Percentiles rank a stretch among this genome's conserved stretches.
These are phyloP conservation scores for Drosophila nigricruria DNA, from an alignment of 2,888 invertebrate species.

Conservation along the genomic window DNA sequence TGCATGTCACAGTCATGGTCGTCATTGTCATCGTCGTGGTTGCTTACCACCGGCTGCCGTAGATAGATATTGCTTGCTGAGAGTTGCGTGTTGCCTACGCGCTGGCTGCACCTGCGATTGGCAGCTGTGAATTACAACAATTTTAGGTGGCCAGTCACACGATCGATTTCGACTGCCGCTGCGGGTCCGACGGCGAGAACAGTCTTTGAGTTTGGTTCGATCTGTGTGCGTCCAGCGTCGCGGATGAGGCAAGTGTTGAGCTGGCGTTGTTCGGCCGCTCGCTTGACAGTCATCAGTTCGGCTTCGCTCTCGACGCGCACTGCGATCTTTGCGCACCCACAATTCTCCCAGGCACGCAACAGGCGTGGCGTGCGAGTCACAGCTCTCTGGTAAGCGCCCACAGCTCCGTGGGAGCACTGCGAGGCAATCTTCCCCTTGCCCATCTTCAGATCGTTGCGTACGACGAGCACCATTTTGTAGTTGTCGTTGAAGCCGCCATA, in stretches of 20 bases:
- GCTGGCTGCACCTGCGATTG: conserved; percentile 7
- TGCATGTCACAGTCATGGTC: conserved; percentile 65
- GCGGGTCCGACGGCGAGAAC: conserved; percentile 98
- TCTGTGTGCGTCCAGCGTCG: conserved; percentile 97
- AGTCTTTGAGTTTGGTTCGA: conserved; percentile 94
- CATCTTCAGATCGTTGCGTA: conserved; percentile 96
- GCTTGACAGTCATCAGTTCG: conserved; percentile 89
- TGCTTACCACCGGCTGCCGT: neutral
- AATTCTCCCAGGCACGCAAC: conserved; percentile 87
- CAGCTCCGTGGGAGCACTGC: conserved; percentile 97
- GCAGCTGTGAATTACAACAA: conserved; percentile 87
- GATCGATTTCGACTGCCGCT: conserved; percentile 90
- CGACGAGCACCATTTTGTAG: conserved; percentile 93
- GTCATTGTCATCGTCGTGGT: conserved; percentile 1
- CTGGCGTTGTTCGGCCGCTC: conserved; percentile 89
- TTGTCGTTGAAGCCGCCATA: conserved; percentile 85
- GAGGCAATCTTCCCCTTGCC: conserved; percentile 97
- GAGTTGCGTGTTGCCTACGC: conserved; percentile 26
- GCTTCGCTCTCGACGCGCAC: conserved; percentile 92
- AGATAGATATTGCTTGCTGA: conserved; percentile 17
- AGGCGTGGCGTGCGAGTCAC: conserved; percentile 88
- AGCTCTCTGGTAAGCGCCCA: conserved; percentile 92
- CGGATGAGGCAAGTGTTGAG: conserved; percentile 91
- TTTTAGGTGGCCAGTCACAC: conserved; percentile 95
- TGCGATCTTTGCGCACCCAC: conserved; percentile 95